phyloP scores from a whole-genome alignment of 2,113 vertebrate genomes.

The Salvelinus sp. region DNA sequence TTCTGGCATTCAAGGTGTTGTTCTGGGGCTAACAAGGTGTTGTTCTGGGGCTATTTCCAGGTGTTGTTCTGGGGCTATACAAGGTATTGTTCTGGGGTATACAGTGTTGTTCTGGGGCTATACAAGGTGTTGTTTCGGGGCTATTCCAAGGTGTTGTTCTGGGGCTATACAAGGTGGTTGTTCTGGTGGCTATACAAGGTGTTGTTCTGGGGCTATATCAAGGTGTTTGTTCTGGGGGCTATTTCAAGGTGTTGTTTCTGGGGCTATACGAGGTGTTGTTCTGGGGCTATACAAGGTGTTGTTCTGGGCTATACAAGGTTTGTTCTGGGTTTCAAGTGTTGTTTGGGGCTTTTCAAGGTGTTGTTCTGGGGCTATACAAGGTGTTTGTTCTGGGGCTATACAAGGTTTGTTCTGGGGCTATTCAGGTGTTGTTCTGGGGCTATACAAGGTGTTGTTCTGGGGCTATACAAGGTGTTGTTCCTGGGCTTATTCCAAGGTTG shows the following conservation, averaged over 20 bases:
- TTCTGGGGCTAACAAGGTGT: constrained; percentile 21
- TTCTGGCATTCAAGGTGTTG: constrained; percentile 32
- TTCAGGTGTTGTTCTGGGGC: constrained; percentile 30
- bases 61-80: constrained; percentile 39
- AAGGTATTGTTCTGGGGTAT: too few relatives aligned
- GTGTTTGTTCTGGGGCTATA: constrained; percentile 31
- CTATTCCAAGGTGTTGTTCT: constrained; percentile 41
- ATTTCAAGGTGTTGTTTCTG: constrained; percentile 38
- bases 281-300: constrained; percentile 28
- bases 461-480: constrained; percentile 31
- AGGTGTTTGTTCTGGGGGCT: constrained; percentile 31
- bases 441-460: constrained; percentile 38
- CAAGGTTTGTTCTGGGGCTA: constrained; percentile 27
- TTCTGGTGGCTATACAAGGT: too few relatives aligned
- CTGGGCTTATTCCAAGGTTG: not conserved
- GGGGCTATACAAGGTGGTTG: not conserved
- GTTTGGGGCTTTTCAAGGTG: constrained; percentile 13
- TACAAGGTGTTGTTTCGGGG: constrained; percentile 29
- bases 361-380: constrained; percentile 24
- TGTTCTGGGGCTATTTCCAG: constrained; percentile 18
- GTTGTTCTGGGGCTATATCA: not conserved
- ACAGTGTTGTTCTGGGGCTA: constrained; percentile 33
- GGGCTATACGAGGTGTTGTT: constrained; percentile 35
- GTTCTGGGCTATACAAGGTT: constrained; percentile 20
- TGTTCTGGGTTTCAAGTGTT: constrained; percentile 41